Evolutionary conservation across 2,113 vertebrate genomes (phyloP), one percentile per base, ranked within the genome.

Genomic region (Hippocampus barbouri): DNA sequence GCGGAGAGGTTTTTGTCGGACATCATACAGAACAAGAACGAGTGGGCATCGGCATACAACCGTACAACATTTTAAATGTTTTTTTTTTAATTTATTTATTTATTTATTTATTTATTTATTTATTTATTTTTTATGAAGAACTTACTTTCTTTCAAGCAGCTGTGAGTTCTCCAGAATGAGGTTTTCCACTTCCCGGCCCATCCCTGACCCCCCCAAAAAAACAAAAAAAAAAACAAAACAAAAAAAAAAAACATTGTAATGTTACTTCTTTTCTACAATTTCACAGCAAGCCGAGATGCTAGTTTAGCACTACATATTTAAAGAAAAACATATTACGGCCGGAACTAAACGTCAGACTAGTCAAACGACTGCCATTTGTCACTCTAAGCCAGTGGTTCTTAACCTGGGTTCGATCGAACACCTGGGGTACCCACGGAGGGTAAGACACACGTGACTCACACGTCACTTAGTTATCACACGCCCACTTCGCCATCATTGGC

Each of bases 111-210:
- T n/a, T n/a, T n/a, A n/a, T n/a, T n/a, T n/a, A n/a, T n/a, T n/a
- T 5, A 3, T 30, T 30, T 30, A 4, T 30, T 30, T 69, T 62
- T 49, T 20, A 30, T 20, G 12, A 8, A 27, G 2, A 15, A 74
- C 95, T 95, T 94, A 99, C 97, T 99, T 99, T 83, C 97, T 99
- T 86, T 99, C 97, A 77, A 99, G 94, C 61, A 99, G 93, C 74
- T 98, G 96, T 0, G 95, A 96, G 90, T 99, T 99, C 89, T 99
- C 97, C 90, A 95, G 82, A 78, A 99, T 95, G 12, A 99, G 94
- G 85, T 98, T 98, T 77, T 98, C 97, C 79, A 99, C 97, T 91
- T 99, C 97, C 78, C 97, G 94, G 72, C 97, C 96, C 97, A 99
- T 98, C 81, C 97, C 97, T 98, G 12, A 47, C 5, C 34, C 34